phyloP scores from a whole-genome alignment of 2,888 invertebrate genomes.

The Drepanosiphum platanoidis region DNA sequence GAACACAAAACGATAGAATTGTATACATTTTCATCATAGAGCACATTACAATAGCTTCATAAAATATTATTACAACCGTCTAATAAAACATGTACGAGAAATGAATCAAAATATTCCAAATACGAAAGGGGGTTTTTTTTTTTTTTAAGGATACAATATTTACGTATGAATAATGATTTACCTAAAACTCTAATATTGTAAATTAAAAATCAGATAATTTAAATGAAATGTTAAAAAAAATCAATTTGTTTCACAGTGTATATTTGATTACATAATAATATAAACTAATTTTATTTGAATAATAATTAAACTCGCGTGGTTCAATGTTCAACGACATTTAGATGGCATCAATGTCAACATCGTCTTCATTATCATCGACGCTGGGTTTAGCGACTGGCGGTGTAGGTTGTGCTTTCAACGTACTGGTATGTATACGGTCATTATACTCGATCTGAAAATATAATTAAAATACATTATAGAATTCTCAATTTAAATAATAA shows the following conservation, averaged over 20 bases:
- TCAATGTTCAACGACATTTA: slow-evolving; percentile 69
- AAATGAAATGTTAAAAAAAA: slow-evolving; percentile 5
- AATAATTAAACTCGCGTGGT: slow-evolving; percentile 6
- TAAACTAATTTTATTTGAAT: slow-evolving; percentile 36
- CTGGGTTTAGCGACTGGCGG: slow-evolving; percentile 66
- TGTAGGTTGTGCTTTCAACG: slow-evolving; percentile 74
- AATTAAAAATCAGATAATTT: slow-evolving; percentile 27
- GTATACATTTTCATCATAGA: neutral
- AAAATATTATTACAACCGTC: neutral
- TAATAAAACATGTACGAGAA: no score
- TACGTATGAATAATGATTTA: neutral
- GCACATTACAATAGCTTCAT: neutral
- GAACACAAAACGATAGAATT: neutral
- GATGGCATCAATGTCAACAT: slow-evolving; percentile 93
- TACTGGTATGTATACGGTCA: slow-evolving; percentile 83
- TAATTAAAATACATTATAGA: neutral
- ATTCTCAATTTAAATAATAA: neutral
- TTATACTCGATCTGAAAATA: slow-evolving; percentile 82
- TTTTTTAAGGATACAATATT: neutral
- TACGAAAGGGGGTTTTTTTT: no score
- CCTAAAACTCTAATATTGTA: slow-evolving; percentile 18
- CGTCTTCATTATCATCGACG: slow-evolving; percentile 79
- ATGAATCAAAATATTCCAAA: neutral
- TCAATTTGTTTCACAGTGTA: slow-evolving; percentile 9
- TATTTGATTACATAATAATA: slow-evolving; percentile 44